phyloP scores from a whole-genome alignment of 2,888 invertebrate species.

The Poecilus cupreus region DNA sequence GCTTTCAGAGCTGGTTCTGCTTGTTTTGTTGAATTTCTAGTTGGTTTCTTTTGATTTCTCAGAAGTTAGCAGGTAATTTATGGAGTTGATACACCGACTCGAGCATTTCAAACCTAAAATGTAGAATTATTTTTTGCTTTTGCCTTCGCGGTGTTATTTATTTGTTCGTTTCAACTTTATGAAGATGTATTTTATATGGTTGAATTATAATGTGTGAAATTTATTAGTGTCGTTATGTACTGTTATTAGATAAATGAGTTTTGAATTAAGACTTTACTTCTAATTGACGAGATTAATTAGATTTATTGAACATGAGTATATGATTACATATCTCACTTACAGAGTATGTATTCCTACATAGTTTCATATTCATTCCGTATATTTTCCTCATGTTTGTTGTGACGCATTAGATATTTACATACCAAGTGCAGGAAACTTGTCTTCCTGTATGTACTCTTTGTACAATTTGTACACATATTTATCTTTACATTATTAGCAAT shows the following conservation, averaged over 20 bases:
- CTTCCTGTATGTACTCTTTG: no score
- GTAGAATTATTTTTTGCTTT: conserved; percentile 5
- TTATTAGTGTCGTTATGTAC: conserved; percentile 45
- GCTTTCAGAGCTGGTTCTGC: conserved; percentile 15
- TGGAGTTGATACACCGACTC: conserved; percentile 44
- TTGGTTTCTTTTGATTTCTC: conserved; percentile 36
- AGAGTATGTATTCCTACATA: background rate
- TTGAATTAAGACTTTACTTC: conserved; percentile 32
- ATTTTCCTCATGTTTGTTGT: background rate
- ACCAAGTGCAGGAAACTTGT: no score
- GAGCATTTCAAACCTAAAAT: conserved; percentile 43
- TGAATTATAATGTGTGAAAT: conserved; percentile 44
- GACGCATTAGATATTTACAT: no score
- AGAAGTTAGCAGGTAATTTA: conserved; percentile 44
- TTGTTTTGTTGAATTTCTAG: conserved; percentile 14
- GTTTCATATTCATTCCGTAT: background rate
- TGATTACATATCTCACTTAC: background rate
- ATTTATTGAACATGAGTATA: conserved; percentile 18
- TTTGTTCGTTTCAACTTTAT: conserved; percentile 18
- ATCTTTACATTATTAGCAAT: no score
- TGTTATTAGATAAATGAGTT: conserved; percentile 39
- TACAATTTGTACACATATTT: no score
- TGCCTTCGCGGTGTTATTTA: conserved; percentile 25
- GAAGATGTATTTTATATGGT: conserved; percentile 42
- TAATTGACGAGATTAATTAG: conserved; percentile 42